Percentiles rank a stretch among this genome's conserved stretches.
phyloP scores from a whole-genome alignment of 2,797 vertebrate species.

The Sorex maritimensis region DNA sequence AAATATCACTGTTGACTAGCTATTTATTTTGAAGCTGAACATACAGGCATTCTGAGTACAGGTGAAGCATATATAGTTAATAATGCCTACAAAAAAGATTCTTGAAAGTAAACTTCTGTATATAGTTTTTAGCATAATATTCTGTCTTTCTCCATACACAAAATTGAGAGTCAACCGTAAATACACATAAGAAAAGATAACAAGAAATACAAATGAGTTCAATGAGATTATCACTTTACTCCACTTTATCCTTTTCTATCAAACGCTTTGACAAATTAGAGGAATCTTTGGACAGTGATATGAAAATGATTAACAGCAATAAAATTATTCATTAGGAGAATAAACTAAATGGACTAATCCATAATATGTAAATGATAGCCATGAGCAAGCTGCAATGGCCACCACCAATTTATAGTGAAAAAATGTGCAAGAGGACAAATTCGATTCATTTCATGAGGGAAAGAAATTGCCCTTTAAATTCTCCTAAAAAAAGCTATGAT shows the following conservation, averaged over 20 bases:
- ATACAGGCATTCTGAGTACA: not conserved
- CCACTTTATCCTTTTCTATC: constrained; percentile 65
- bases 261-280: constrained; percentile 67
- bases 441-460: not conserved
- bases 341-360: constrained; percentile 62
- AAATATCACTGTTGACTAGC: not conserved
- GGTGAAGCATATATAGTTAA: not conserved
- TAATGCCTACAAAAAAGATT: constrained; percentile 65
- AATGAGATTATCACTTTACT: constrained; percentile 67
- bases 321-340: constrained; percentile 67
- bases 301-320: constrained; percentile 70
- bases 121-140: constrained; percentile 63
- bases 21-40: constrained; percentile 24
- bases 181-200: constrained; percentile 77
- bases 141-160: constrained; percentile 60
- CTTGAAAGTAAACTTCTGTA: constrained; percentile 65
- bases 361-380: constrained; percentile 1
- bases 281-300: constrained; percentile 57
- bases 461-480: constrained; percentile 57
- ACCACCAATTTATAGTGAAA: not conserved
- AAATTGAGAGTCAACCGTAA: constrained; percentile 66
- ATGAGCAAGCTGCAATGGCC: not conserved
- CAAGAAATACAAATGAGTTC: constrained; percentile 77
- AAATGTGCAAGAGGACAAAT: not conserved
- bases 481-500: constrained; percentile 52